A percentile compares a stretch with the other conserved stretches of the same genome.
Conservation (phyloP, 1,140 invertebrate genomes). For the Oedothorax gibbosus region DNA sequence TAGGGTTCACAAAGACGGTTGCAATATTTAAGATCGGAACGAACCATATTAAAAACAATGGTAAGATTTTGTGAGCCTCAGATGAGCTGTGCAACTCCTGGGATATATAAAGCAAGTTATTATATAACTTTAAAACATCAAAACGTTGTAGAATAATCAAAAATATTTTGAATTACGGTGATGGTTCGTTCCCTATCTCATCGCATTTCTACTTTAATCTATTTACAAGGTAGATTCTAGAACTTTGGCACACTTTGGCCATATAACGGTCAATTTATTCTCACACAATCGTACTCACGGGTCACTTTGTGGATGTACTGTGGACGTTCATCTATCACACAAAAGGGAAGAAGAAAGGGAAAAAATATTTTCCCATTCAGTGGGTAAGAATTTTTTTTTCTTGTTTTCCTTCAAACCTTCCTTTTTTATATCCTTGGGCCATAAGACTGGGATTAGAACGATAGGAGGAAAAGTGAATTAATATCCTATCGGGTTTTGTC, state of each 20-base stretch:
- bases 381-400: constrained; percentile 11
- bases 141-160: too few species aligned
- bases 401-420: constrained; percentile 28
- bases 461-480: constrained; percentile 46
- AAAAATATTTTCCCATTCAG: constrained; percentile 26
- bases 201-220: too few species aligned
- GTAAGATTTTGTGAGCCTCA: too few species aligned
- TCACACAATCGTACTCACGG: constrained; percentile 48
- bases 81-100: too few species aligned
- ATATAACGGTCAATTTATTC: constrained; percentile 49
- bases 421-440: constrained; percentile 34
- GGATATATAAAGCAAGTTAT: too few species aligned
- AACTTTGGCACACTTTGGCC: neutral
- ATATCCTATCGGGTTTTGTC: constrained; percentile 5
- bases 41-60: too few species aligned
- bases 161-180: too few species aligned
- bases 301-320: constrained; percentile 50
- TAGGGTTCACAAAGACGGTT: too few species aligned
- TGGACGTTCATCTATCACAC: constrained; percentile 47
- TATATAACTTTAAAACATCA: too few species aligned
- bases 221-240: too few species aligned
- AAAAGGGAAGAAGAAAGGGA: constrained; percentile 10
- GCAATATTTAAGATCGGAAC: too few species aligned
- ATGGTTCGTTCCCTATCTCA: too few species aligned
- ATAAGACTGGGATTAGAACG: constrained; percentile 33